Conservation (phyloP, 2,888 invertebrate genomes). For the Drosophila anomalata region DNA sequence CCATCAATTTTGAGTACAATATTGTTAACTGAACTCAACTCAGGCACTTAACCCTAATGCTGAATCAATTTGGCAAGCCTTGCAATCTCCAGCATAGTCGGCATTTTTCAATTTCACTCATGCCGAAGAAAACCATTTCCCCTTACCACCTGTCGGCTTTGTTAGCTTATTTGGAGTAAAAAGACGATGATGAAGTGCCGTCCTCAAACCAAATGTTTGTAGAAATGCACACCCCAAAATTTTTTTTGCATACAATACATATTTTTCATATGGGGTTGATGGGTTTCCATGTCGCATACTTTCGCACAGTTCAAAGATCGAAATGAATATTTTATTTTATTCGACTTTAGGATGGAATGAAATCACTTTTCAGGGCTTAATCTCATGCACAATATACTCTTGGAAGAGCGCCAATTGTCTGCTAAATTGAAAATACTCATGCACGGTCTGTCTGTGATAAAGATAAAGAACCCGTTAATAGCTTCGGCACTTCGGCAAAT, state of each 20-base stretch:
- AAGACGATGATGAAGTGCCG: background rate
- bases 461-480: background rate
- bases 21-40: slow-evolving; percentile 1
- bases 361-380: slow-evolving; percentile 57
- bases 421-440: slow-evolving; percentile 27
- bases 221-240: slow-evolving; percentile 1
- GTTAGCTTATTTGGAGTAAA: background rate
- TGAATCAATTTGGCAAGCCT: slow-evolving; percentile 29
- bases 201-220: background rate
- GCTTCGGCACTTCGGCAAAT: background rate
- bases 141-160: background rate
- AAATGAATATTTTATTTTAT: slow-evolving; percentile 83
- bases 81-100: background rate
- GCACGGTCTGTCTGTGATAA: background rate
- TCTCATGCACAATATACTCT: slow-evolving; percentile 73
- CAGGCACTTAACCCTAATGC: background rate
- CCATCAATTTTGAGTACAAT: slow-evolving; percentile 14
- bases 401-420: slow-evolving; percentile 73
- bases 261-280: slow-evolving; percentile 15
- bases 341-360: slow-evolving; percentile 71
- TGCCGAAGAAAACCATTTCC: background rate
- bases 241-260: slow-evolving; percentile 21
- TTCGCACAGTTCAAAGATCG: slow-evolving; percentile 83
- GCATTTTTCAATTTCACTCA: slow-evolving; percentile 1
- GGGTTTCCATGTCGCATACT: slow-evolving; percentile 68